Conservation (phyloP, 2,888 invertebrate species). For the Caradrina kadenii region DNA sequence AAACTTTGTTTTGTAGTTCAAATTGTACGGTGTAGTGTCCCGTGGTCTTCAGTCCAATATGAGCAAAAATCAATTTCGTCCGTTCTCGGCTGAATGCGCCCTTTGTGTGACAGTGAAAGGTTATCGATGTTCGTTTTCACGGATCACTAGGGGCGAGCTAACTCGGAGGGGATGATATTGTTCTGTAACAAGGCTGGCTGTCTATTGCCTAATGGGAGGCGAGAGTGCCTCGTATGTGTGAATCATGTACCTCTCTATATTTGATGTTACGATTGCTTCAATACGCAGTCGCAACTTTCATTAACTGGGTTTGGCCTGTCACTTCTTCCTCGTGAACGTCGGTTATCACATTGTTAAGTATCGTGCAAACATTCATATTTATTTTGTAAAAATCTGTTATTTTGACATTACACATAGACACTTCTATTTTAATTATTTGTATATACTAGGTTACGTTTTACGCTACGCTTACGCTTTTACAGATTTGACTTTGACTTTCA, state of each 20-base stretch:
- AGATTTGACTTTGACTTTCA: too few relatives aligned
- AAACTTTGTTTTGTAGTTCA: slow-evolving; percentile 64
- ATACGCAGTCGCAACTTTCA: background rate
- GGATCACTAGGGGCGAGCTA: slow-evolving; percentile 78
- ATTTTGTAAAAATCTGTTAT: too few relatives aligned
- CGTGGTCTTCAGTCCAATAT: slow-evolving; percentile 73
- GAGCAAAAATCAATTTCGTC: slow-evolving; percentile 86
- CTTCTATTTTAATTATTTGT: too few relatives aligned
- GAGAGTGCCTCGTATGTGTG: slow-evolving; percentile 48
- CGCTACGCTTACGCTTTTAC: too few relatives aligned
- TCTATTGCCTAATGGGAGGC: slow-evolving; percentile 70
- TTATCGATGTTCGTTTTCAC: slow-evolving; percentile 88
- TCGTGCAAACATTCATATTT: too few relatives aligned
- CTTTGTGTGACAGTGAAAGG: slow-evolving; percentile 87
- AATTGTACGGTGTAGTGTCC: slow-evolving; percentile 56
- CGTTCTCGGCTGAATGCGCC: slow-evolving; percentile 83
- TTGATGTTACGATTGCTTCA: background rate
- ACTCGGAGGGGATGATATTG: slow-evolving; percentile 74
- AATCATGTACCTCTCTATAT: slow-evolving; percentile 43
- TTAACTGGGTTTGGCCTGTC: background rate
- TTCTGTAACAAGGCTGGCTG: slow-evolving; percentile 75
- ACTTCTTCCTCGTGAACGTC: too few relatives aligned
- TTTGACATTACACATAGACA: too few relatives aligned
- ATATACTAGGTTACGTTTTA: too few relatives aligned
- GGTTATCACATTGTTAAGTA: too few relatives aligned